phyloP scores from a whole-genome alignment of 2,888 invertebrate genomes.

The Drosophila paranaensis region DNA sequence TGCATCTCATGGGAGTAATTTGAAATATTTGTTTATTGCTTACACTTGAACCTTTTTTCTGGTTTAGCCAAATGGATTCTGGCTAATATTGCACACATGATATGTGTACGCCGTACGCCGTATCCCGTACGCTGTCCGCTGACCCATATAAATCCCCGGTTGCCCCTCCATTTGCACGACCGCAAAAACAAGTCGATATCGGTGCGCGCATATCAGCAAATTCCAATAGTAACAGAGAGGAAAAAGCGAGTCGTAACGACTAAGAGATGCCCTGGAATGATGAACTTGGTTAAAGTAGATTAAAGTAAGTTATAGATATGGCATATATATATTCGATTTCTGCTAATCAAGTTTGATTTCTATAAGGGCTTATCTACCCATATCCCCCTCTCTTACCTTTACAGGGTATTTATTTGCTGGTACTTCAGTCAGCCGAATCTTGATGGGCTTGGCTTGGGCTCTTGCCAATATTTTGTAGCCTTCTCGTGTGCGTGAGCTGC shows the following conservation, averaged over 20 bases:
- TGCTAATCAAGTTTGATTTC: neutral
- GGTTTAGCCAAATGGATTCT: conserved; percentile 11
- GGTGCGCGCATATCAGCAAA: conserved; percentile 18
- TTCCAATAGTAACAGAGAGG: neutral
- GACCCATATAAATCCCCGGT: conserved; percentile 11
- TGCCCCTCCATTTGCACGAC: neutral
- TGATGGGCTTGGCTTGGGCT: neutral
- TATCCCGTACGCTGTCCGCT: neutral
- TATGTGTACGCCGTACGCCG: conserved; percentile 1
- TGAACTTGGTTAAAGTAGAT: neutral
- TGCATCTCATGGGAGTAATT: conserved; percentile 51
- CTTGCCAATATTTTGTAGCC: conserved; percentile 7
- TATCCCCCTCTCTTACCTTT: neutral
- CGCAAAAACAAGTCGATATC: conserved; percentile 14
- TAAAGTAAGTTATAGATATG: too few species aligned
- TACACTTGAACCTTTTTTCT: conserved; percentile 6
- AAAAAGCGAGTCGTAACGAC: neutral
- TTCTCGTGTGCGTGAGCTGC: conserved; percentile 2
- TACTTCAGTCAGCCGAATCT: neutral
- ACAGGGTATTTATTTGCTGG: neutral
- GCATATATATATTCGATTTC: neutral
- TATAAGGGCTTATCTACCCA: too few species aligned
- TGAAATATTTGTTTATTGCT: conserved; percentile 42
- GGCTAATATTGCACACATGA: conserved; percentile 10
- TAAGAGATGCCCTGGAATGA: neutral